phyloP scores from a whole-genome alignment of 1,140 invertebrate genomes.

The Saccostrea cuccullata region DNA sequence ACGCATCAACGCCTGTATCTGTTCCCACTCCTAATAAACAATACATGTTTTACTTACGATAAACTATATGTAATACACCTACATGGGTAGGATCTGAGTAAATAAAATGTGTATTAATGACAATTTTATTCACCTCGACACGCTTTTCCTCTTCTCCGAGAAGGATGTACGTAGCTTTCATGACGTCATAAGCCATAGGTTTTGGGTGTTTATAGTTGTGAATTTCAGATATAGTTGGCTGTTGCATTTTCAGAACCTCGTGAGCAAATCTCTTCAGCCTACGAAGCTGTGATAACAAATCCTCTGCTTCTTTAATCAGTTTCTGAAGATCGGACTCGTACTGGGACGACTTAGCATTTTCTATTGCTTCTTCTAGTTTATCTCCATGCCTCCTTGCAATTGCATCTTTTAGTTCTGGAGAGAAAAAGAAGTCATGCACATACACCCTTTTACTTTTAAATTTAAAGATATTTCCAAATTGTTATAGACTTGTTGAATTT shows the following conservation, averaged over 20 bases:
- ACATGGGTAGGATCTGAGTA: too few relatives aligned
- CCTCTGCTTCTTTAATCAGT: conserved; percentile 35
- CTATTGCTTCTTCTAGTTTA: conserved; percentile 47
- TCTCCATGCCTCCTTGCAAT: conserved; percentile 43
- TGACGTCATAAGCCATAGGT: conserved; percentile 46
- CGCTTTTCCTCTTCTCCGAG: conserved; percentile 44
- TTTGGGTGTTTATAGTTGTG: conserved; percentile 47
- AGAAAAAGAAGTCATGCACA: background rate
- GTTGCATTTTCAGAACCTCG: conserved; percentile 46
- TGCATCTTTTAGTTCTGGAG: conserved; percentile 36
- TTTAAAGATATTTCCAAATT: too few relatives aligned
- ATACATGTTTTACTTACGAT: too few relatives aligned
- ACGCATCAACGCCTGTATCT: conserved; percentile 44
- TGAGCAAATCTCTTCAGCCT: conserved; percentile 32
- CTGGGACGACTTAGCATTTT: conserved; percentile 36
- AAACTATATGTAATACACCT: too few relatives aligned
- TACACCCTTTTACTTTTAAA: too few relatives aligned
- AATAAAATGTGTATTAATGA: too few relatives aligned
- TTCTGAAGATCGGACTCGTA: conserved; percentile 22
- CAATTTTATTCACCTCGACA: conserved; percentile 14
- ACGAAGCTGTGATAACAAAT: conserved; percentile 36
- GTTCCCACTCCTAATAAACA: conserved; percentile 52
- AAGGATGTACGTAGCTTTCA: conserved; percentile 54
- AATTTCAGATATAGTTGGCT: conserved; percentile 51
- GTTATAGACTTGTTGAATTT: too few relatives aligned